Evolutionary conservation across 2,888 invertebrate species (phyloP).

Genomic region (Caenorhabditis doughertyi): DNA sequence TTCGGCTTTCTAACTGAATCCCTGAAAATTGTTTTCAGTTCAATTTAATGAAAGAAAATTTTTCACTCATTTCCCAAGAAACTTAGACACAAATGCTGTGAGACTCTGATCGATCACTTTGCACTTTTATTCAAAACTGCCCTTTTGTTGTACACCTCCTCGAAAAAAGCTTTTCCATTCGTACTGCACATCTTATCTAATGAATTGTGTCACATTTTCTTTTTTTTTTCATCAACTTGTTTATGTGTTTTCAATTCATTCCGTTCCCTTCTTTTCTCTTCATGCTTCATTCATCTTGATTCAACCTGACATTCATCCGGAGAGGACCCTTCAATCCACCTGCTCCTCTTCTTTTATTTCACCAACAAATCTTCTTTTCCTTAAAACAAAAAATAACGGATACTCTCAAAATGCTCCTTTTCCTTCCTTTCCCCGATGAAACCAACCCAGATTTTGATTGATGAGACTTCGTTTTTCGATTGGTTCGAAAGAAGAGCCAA

Average conservation of each 20-base stretch:
- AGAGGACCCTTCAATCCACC: not conserved
- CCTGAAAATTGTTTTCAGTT: too few species aligned
- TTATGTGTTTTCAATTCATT: constrained; percentile 9
- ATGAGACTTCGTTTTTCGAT: constrained; percentile 24
- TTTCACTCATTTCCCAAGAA: not conserved
- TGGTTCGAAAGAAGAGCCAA: not conserved
- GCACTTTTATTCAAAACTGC: not conserved
- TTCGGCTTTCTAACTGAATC: too few species aligned
- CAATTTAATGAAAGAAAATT: too few species aligned
- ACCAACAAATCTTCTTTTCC: not conserved
- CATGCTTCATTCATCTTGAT: constrained; percentile 31
- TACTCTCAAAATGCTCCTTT: not conserved
- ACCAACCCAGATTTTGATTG: constrained; percentile 56
- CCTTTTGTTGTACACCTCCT: not conserved
- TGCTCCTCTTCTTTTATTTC: not conserved
- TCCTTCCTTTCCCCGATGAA: constrained; percentile 1
- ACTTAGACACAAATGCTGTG: not conserved
- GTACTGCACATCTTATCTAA: constrained; percentile 1
- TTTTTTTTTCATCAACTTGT: constrained; percentile 23
- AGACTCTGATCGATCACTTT: not conserved
- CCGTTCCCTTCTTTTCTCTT: not conserved
- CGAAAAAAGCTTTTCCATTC: not conserved
- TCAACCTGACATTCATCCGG: constrained; percentile 27
- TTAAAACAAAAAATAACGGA: constrained; percentile 16
- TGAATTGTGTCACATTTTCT: constrained; percentile 19